Evolutionary conservation across 1,140 invertebrate species (phyloP), one percentile per base, ranked within the genome.

Genomic region (Rhynchophorus ferrugineus): DNA sequence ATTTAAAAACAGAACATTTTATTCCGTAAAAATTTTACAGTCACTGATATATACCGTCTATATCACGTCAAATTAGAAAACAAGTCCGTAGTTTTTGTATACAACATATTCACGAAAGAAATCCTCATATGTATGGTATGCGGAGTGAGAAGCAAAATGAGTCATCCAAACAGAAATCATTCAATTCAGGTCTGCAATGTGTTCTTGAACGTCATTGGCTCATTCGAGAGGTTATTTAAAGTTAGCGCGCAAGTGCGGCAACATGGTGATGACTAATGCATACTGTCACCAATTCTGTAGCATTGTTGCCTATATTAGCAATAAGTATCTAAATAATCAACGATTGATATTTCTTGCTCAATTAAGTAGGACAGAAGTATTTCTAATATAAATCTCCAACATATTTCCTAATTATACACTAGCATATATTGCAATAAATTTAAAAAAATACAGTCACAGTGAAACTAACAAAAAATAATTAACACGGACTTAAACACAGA

Each of bases 141-240:
- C 43, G 43, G 43, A 44, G 8, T 37, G 43, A 44, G 43, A 44
- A 44, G n/a, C 43, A 3, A 44, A 44, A 44, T 44, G 43, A 44
- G 43, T 44, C 43, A 44, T 44, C 43, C 42, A 44, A 44, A 44
- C 43, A 44, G n/a, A 44, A 44, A 44, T 22, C 43, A 44, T 41
- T 41, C 38, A 41, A 17, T 41, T 41, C 38, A 41, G 35, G 38
- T 18, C 38, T 41, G 11, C 38, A 41, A 41, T 41, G 38, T 41
- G 38, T 41, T 16, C 38, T 41, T 41, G n/a, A 41, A 41, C 38
- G 38, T 41, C 38, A 41, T 41, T 41, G 38, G 38, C 38, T 18
- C 9, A 11, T 11, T 41, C 22, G 22, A 44, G 43, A 44, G 43
- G 24, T 44, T 44, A 44, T 44, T 44, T 44, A 44, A 44, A 44